phyloP scores from a whole-genome alignment of 2,888 invertebrate species.

The Notodromas monacha region DNA sequence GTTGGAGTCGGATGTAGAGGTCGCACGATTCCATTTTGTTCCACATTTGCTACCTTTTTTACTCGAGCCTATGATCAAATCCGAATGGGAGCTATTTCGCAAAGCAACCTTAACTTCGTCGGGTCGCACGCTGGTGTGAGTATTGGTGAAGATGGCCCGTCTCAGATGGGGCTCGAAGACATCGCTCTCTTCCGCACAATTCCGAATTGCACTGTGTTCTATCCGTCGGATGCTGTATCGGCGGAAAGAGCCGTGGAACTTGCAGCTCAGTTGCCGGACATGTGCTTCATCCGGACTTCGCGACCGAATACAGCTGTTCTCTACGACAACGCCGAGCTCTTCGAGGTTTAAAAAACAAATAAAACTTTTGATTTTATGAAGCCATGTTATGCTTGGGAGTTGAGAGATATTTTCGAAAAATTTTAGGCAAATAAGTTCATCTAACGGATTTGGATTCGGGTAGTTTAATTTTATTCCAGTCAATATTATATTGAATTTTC shows the following conservation, averaged over 20 bases:
- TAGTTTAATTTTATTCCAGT: too few species aligned
- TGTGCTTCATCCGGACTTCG: slow-evolving; percentile 83
- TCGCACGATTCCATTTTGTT: slow-evolving; percentile 68
- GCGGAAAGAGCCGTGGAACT: slow-evolving; percentile 76
- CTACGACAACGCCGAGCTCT: slow-evolving; percentile 47
- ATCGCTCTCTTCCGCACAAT: slow-evolving; percentile 72
- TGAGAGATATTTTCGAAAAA: too few species aligned
- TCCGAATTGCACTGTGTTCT: slow-evolving; percentile 36
- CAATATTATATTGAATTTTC: too few species aligned
- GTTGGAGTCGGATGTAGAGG: slow-evolving; percentile 76
- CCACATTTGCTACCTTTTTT: slow-evolving; percentile 93
- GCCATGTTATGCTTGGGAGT: too few species aligned
- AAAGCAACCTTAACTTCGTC: slow-evolving; percentile 78
- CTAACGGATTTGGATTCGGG: too few species aligned
- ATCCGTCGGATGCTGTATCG: slow-evolving; percentile 62
- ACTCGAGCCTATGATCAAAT: slow-evolving; percentile 88
- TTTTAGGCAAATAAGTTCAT: too few species aligned
- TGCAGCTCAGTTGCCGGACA: slow-evolving; percentile 71
- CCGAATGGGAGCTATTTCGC: slow-evolving; percentile 96
- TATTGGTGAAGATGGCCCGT: slow-evolving; percentile 94
- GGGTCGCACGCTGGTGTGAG: slow-evolving; percentile 94
- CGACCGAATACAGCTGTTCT: slow-evolving; percentile 58
- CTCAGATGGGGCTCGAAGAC: slow-evolving; percentile 97
- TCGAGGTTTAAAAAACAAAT: too few species aligned
- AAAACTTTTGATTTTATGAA: too few species aligned